A percentile compares a stretch with the other conserved stretches of the same genome.
Conservation (phyloP, 2,113 vertebrate genomes). For the Centrocercus urophasianus region DNA sequence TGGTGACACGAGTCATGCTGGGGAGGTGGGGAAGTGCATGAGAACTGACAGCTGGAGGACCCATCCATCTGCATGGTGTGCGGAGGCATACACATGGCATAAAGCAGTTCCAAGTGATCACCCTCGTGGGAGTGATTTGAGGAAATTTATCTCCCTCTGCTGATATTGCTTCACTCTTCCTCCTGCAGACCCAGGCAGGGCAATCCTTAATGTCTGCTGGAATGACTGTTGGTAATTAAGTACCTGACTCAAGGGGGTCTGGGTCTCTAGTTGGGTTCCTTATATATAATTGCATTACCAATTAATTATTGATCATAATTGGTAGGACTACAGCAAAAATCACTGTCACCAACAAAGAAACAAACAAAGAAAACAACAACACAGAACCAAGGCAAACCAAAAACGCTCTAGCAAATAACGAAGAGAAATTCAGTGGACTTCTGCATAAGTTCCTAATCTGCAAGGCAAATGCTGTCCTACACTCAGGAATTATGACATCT, state of each 20-base stretch:
- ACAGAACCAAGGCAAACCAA: background rate
- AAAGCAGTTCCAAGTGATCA: background rate
- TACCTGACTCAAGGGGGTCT: background rate
- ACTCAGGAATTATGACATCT: background rate
- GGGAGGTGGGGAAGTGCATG: fast-evolving
- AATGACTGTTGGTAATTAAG: conserved; percentile 25
- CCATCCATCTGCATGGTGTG: fast-evolving
- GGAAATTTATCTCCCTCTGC: conserved; percentile 3
- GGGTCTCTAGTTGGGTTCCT: background rate
- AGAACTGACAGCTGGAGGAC: background rate
- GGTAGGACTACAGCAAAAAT: background rate
- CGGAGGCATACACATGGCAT: background rate
- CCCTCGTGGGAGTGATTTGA: background rate
- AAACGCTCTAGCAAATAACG: background rate
- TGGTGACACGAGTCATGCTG: background rate
- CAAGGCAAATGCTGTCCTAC: fast-evolving
- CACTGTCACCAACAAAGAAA: background rate
- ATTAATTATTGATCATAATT: background rate
- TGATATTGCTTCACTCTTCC: background rate
- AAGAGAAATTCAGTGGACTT: background rate
- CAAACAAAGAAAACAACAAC: fast-evolving
- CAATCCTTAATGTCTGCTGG: background rate
- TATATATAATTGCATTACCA: background rate
- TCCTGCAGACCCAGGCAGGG: background rate
- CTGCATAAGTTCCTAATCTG: background rate